These are phyloP conservation scores for Cuniculus paca DNA, from an alignment of 2,797 vertebrate genomes.

Conservation along the genomic window DNA sequence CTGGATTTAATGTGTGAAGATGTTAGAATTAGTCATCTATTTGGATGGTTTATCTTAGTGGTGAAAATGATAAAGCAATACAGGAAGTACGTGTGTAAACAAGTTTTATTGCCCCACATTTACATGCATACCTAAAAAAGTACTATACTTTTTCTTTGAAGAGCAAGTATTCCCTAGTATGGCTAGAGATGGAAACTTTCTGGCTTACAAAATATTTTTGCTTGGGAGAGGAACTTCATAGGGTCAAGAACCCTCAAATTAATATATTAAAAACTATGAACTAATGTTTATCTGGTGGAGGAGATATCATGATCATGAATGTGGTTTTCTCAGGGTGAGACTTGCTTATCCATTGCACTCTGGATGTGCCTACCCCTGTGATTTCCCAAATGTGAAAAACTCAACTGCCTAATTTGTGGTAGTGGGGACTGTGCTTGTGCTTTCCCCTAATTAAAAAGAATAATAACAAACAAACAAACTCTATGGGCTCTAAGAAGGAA, in stretches of 20 bases:
- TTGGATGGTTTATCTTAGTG: slow-evolving; percentile 53
- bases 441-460: background rate
- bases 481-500: background rate
- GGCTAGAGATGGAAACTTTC: background rate
- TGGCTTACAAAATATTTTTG: slow-evolving; percentile 39
- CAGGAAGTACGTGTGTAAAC: slow-evolving; percentile 58
- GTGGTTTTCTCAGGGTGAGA: background rate
- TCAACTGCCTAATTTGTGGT: background rate
- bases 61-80: slow-evolving; percentile 17
- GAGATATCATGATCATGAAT: background rate
- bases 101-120: slow-evolving; percentile 57
- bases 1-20: slow-evolving; percentile 43
- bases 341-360: background rate
- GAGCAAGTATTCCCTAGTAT: background rate
- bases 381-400: background rate
- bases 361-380: background rate
- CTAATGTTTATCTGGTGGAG: background rate
- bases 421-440: background rate
- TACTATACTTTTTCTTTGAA: slow-evolving; percentile 12
- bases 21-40: slow-evolving; percentile 49
- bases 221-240: slow-evolving; percentile 9
- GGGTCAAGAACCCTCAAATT: background rate
- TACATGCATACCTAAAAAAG: background rate
- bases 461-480: background rate
- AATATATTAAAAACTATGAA: background rate